Conservation (phyloP, 2,113 vertebrate genomes). For the Jaculus jaculus region DNA sequence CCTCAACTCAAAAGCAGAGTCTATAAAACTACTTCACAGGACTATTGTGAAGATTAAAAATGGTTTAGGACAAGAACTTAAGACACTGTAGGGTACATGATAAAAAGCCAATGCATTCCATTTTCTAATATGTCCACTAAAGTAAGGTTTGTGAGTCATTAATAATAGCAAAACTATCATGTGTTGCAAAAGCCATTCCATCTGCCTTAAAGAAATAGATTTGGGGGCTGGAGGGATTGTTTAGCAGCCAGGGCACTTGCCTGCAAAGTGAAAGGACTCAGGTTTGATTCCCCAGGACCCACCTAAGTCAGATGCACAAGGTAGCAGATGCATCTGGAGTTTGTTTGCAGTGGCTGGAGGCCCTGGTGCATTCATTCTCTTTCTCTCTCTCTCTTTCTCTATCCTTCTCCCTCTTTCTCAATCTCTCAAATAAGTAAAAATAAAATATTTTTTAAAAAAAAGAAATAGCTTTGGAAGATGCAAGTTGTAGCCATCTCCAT, state of each 20-base stretch:
- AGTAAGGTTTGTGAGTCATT: background rate
- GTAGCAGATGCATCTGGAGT: too few species aligned
- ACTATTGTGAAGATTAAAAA: background rate
- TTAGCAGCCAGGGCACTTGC: too few species aligned
- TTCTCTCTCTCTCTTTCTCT: too few species aligned
- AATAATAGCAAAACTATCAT: background rate
- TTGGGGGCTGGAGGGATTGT: too few species aligned
- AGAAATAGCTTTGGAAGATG: background rate
- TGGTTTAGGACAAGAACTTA: background rate
- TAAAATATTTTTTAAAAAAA: too few species aligned
- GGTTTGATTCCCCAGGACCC: too few species aligned
- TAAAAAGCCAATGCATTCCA: background rate
- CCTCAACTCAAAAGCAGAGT: background rate
- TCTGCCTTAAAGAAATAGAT: background rate
- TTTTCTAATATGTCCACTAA: background rate
- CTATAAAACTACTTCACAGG: background rate
- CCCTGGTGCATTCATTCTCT: too few species aligned
- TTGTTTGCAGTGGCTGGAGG: too few species aligned
- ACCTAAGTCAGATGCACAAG: too few species aligned
- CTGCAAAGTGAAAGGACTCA: too few species aligned
- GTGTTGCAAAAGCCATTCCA: background rate
- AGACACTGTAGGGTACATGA: background rate
- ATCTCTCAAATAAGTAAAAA: too few species aligned
- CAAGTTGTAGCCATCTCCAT: background rate
- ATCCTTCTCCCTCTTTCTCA: too few species aligned